phyloP scores from a whole-genome alignment of 2,797 vertebrate species.

The Eulemur coronatus region DNA sequence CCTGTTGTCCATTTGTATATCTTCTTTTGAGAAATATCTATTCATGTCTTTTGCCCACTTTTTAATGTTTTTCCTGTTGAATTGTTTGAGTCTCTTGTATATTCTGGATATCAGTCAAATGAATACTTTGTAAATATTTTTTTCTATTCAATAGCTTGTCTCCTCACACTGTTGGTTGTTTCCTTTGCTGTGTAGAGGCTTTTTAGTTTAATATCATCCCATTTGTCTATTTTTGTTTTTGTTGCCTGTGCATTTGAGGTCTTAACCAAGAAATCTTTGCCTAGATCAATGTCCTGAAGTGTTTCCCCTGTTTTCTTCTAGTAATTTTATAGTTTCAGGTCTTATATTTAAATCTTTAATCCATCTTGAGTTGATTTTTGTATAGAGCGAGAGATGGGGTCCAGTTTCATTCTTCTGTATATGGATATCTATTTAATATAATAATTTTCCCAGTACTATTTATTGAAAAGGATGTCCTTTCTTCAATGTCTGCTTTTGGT shows the following conservation, averaged over 20 bases:
- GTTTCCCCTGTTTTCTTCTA: neutral
- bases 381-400: neutral
- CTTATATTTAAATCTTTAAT: neutral
- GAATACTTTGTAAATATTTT: neutral
- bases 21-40: neutral
- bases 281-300: neutral
- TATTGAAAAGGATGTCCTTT: neutral
- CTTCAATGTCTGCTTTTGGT: neutral
- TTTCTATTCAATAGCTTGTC: neutral
- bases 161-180: neutral
- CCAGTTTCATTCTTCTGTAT: neutral
- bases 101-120: neutral
- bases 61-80: neutral
- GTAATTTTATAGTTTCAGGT: neutral
- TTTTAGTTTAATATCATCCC: neutral
- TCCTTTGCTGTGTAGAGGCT: neutral
- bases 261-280: neutral
- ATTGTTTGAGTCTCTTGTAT: neutral
- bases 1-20: neutral
- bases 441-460: neutral
- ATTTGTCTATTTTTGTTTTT: neutral
- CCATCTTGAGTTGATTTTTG: neutral
- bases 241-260: neutral
- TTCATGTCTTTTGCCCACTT: neutral
- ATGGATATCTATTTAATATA: neutral